phyloP scores from a whole-genome alignment of 23 tunicate genomes.

The Aplidium turbinatum region DNA sequence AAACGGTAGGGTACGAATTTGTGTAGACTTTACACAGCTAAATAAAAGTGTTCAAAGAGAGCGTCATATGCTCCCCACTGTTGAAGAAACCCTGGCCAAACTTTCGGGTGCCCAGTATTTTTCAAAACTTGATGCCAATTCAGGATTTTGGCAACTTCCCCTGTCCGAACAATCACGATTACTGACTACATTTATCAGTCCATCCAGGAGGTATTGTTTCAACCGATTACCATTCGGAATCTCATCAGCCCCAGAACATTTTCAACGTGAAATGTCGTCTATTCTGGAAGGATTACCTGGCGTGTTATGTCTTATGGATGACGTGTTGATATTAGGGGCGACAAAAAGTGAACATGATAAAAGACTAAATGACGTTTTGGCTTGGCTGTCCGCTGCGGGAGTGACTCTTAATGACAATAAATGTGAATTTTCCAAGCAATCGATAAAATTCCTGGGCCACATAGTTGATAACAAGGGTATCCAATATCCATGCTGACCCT shows the following conservation, averaged over 20 bases:
- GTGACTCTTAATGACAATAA: conserved; percentile 13
- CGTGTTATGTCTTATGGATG: conserved; percentile 8
- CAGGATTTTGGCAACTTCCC: conserved; percentile 49
- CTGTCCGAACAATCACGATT: conserved; percentile 8
- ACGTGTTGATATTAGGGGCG: conserved; percentile 2
- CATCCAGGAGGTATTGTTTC: conserved; percentile 38
- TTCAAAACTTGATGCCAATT: conserved; percentile 51
- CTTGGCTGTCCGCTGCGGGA: neutral
- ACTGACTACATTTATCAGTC: conserved; percentile 37
- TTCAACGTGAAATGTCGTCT: conserved; percentile 23
- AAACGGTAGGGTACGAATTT: conserved; percentile 36
- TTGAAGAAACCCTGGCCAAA: conserved; percentile 28
- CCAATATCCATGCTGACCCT: no score
- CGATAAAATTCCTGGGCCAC: conserved; percentile 2
- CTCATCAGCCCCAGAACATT: conserved; percentile 36
- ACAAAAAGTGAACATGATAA: conserved; percentile 7
- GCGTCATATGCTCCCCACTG: conserved; percentile 30
- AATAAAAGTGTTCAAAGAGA: conserved; percentile 32
- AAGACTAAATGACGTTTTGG: conserved; percentile 4
- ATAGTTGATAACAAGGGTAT: no score
- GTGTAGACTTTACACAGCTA: conserved; percentile 40
- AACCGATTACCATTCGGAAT: conserved; percentile 45
- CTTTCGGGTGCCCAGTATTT: conserved; percentile 18
- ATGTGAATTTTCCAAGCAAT: conserved; percentile 11
- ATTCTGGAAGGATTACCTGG: neutral